These are phyloP conservation scores for Lepidochrysops patricia DNA, from an alignment of 2,888 invertebrate genomes.

Conservation along the genomic window DNA sequence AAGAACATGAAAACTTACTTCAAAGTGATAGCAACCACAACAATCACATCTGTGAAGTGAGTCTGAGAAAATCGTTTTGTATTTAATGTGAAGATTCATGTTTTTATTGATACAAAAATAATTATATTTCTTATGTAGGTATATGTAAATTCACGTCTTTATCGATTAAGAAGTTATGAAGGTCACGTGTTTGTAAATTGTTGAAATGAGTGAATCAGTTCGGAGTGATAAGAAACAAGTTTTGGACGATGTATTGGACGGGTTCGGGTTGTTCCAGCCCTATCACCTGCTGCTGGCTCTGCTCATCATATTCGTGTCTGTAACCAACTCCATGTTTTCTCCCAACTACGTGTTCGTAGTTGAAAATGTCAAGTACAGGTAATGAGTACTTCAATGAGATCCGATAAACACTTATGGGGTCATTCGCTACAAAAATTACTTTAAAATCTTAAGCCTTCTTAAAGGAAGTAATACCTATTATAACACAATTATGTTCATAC, in stretches of 20 bases:
- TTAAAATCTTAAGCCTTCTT: too few relatives aligned
- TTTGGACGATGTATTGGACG: constrained; percentile 37
- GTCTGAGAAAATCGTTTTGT: not conserved
- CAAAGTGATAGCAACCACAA: too few relatives aligned
- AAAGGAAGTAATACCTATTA: too few relatives aligned
- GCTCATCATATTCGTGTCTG: constrained; percentile 30
- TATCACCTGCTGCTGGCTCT: constrained; percentile 31
- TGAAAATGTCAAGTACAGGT: constrained; percentile 35
- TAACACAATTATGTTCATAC: too few relatives aligned
- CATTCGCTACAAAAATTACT: too few relatives aligned
- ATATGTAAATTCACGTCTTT: too few relatives aligned
- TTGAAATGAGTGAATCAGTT: not conserved
- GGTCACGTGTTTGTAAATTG: too few relatives aligned
- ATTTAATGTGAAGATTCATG: not conserved
- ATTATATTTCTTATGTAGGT: too few relatives aligned
- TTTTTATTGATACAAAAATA: too few relatives aligned
- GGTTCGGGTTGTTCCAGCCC: constrained; percentile 31
- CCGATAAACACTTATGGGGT: too few relatives aligned
- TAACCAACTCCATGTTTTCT: constrained; percentile 31
- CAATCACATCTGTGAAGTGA: not conserved
- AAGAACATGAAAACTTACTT: not conserved
- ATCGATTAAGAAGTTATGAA: too few relatives aligned
- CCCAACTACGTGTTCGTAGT: constrained; percentile 36
- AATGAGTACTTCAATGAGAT: constrained; percentile 12
- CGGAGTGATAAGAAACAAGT: constrained; percentile 23